Evolutionary conservation across 2,888 invertebrate species (phyloP).

Genomic region (Xanthorhoe designata): DNA sequence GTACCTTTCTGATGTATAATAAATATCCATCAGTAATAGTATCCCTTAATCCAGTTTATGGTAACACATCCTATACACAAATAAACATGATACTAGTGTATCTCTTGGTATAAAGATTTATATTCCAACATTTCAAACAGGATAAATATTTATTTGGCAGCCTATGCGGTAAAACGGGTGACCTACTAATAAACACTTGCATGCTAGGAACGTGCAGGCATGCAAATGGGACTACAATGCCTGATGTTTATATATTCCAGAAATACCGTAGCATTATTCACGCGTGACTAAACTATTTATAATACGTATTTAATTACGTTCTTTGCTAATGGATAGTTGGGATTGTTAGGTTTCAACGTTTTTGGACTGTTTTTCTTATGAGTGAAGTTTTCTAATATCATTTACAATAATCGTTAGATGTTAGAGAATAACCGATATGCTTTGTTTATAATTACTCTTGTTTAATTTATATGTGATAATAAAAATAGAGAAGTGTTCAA

Average conservation of each 20-base stretch:
- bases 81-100: no score
- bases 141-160: background rate
- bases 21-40: background rate
- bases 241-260: conserved; percentile 10
- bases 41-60: background rate
- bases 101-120: no score
- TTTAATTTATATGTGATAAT: background rate
- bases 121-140: background rate
- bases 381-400: no score
- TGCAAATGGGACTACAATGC: conserved; percentile 10
- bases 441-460: background rate
- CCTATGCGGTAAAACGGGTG: conserved; percentile 9
- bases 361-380: background rate
- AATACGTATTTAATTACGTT: background rate
- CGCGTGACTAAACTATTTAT: background rate
- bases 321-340: background rate
- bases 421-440: no score
- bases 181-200: conserved; percentile 22
- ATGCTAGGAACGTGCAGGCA: conserved; percentile 17
- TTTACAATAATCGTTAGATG: no score
- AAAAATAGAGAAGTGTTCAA: no score
- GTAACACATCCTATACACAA: no score
- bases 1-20: background rate
- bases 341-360: background rate
- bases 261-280: conserved; percentile 10